Conservation (phyloP, 2,888 invertebrate species). For the Cheilosia grossa region DNA sequence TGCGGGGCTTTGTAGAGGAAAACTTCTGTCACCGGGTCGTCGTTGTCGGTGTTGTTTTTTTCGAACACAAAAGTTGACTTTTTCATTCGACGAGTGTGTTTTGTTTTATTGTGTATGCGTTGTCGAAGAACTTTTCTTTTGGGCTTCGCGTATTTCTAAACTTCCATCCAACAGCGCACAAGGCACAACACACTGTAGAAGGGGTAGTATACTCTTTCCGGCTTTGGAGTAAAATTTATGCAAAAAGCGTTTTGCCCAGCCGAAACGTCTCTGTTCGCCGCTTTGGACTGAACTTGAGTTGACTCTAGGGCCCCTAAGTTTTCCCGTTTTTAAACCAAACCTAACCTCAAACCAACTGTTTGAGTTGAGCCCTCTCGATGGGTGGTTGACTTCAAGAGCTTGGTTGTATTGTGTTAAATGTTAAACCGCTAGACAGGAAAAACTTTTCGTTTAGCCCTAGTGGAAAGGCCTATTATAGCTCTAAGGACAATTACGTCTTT, state of each 20-base stretch:
- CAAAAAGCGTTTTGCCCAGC: slow-evolving; percentile 53
- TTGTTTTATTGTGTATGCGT: slow-evolving; percentile 66
- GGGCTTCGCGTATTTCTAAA: slow-evolving; percentile 59
- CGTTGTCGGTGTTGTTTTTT: neutral
- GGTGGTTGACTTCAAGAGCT: slow-evolving; percentile 4
- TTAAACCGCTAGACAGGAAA: slow-evolving; percentile 74
- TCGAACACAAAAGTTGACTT: slow-evolving; percentile 51
- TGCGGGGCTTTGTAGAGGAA: slow-evolving; percentile 39
- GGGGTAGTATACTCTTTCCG: slow-evolving; percentile 33
- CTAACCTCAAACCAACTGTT: slow-evolving; percentile 62
- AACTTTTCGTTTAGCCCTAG: slow-evolving; percentile 63
- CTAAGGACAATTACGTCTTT: slow-evolving; percentile 70
- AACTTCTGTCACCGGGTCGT: slow-evolving; percentile 43
- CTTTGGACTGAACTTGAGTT: slow-evolving; percentile 24
- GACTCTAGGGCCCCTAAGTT: slow-evolving; percentile 66
- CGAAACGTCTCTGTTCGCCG: slow-evolving; percentile 6
- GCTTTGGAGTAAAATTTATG: slow-evolving; percentile 65
- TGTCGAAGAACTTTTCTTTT: slow-evolving; percentile 48
- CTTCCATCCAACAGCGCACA: slow-evolving; percentile 19
- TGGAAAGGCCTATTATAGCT: slow-evolving; percentile 67
- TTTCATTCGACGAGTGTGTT: slow-evolving; percentile 16
- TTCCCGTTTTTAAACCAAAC: slow-evolving; percentile 54
- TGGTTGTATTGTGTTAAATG: slow-evolving; percentile 67
- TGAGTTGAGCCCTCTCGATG: slow-evolving; percentile 24
- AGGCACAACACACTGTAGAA: neutral